Evolutionary conservation across 2,888 invertebrate genomes (phyloP).

Genomic region (Diarsia brunnea): DNA sequence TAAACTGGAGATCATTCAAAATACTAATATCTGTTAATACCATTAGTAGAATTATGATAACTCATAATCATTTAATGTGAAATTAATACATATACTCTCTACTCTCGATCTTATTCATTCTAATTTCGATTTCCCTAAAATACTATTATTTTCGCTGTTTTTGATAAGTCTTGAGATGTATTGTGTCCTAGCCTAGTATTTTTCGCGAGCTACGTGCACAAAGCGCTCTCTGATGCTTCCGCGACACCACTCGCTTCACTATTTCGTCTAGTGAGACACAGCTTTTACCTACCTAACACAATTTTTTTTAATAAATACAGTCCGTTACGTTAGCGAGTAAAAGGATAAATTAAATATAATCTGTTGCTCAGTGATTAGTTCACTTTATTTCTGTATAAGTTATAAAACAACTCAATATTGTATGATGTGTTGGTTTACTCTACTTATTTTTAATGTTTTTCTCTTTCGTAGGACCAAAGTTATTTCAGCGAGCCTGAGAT

Average conservation of each 20-base stretch:
- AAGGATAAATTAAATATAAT: not conserved
- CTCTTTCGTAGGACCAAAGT: slow-evolving; percentile 92
- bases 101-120: too few species aligned
- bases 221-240: not conserved
- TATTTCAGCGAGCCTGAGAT: slow-evolving; percentile 99
- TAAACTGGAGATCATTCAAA: too few species aligned
- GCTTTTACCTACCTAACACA: not conserved
- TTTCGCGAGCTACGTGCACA: too few species aligned
- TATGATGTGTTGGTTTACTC: not conserved
- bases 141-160: too few species aligned
- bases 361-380: not conserved
- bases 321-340: not conserved
- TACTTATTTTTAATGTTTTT: not conserved
- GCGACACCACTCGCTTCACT: not conserved
- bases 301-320: not conserved
- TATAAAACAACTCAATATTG: not conserved
- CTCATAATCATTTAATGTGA: too few species aligned
- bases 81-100: too few species aligned
- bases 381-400: not conserved
- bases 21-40: too few species aligned
- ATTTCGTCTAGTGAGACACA: not conserved
- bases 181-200: not conserved
- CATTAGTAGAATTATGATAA: too few species aligned
- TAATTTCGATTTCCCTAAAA: not conserved
- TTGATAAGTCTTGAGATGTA: too few species aligned